Evolutionary conservation across 2,797 vertebrate species (phyloP), one percentile per base, ranked within the genome.

Genomic region (Staurois parvus): DNA sequence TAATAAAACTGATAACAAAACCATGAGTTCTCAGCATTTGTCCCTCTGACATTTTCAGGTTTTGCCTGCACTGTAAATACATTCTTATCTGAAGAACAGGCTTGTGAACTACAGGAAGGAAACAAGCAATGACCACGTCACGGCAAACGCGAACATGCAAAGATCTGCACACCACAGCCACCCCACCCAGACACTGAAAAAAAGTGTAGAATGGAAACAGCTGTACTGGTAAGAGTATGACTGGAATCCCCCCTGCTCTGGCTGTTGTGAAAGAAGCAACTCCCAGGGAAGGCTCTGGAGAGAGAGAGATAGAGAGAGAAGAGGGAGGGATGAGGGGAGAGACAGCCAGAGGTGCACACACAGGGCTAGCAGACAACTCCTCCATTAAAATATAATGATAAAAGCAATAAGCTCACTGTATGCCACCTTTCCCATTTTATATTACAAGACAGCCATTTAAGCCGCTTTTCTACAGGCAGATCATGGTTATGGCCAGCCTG

Each of bases 31-130:
- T 67, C 42, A 0, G 0, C 2, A 0, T 84, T 91, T 85, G 86
- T 89, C 84, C 86, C 52, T 15, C 0, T 21, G 73, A 73, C 59
- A 79, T 90, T 89, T 88, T 89, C 69, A 64, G 74, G 79, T 84
- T 88, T 82, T 76, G 89, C 91, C 90, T 45, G 88, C 15, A 72
- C 89, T 86, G 84, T 72, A 89, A 93, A 91, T 9, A 73, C 88
- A 89, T 85, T 88, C 92, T 96, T 96, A 96, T 95, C 95, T 93
- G 91, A 88, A 91, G 68, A 91, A 87, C 89, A 93, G 90, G 89
- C 92, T 91, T 81, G 0, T 83, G 88, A 93, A 91, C 90, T 90
- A 92, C 94, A 94, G 95, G 95, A 96, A 96, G 95, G 95, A 96
- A 96, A 93, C 92, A 82, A 59, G 91, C 88, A 88, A 90, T 93